Conservation (phyloP, 2,113 vertebrate genomes). For the Chaetops frenatus region DNA sequence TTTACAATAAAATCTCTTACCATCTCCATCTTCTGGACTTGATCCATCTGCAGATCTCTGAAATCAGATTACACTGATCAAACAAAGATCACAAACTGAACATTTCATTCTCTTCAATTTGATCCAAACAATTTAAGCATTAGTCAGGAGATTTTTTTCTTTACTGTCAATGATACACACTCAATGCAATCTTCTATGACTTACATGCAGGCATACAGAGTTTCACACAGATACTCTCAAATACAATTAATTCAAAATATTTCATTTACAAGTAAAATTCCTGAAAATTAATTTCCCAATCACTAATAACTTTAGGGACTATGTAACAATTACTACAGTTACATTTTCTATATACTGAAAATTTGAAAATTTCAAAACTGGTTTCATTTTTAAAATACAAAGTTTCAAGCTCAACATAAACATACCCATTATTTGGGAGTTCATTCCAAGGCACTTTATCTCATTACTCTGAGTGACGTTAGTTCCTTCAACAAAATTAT, state of each 20-base stretch:
- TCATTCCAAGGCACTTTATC: background rate
- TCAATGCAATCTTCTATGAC: background rate
- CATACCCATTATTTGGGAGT: background rate
- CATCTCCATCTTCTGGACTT: constrained; percentile 94
- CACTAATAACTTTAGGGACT: background rate
- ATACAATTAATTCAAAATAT: background rate
- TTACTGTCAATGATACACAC: background rate
- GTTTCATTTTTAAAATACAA: background rate
- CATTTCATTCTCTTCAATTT: background rate
- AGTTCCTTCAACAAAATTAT: background rate
- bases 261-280: background rate
- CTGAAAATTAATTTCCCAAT: background rate
- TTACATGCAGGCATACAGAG: background rate
- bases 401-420: background rate
- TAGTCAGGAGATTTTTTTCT: background rate
- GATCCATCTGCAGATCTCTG: constrained; percentile 93
- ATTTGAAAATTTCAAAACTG: background rate
- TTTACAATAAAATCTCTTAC: constrained; percentile 64
- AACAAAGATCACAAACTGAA: background rate
- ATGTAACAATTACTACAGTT: background rate
- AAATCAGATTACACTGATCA: constrained; percentile 49
- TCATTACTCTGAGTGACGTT: background rate
- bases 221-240: background rate
- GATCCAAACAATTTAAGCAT: background rate
- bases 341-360: background rate